Conservation (phyloP, 1,140 invertebrate species). For the Drosophila kepulauana region DNA sequence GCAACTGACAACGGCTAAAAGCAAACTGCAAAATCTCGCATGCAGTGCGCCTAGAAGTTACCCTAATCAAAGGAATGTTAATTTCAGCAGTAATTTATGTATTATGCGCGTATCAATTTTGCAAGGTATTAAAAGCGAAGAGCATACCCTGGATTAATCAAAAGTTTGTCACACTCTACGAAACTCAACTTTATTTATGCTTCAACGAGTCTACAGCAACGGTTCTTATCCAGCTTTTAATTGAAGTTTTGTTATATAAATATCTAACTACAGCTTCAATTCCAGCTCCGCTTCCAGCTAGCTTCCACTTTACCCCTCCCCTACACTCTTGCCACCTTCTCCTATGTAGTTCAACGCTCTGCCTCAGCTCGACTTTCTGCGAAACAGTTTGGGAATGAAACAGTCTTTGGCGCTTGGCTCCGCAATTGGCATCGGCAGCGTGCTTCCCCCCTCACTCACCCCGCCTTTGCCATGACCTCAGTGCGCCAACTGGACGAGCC, state of each 20-base stretch:
- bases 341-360: slow-evolving; percentile 20
- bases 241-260: slow-evolving; percentile 29
- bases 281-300: not conserved
- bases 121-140: too few species aligned
- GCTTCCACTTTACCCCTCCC: not conserved
- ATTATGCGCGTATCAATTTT: too few species aligned
- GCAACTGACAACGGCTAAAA: not conserved
- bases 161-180: too few species aligned
- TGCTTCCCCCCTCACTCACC: slow-evolving; percentile 12
- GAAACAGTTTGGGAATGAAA: slow-evolving; percentile 73
- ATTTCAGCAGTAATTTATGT: not conserved
- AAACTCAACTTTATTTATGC: slow-evolving; percentile 10
- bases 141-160: not conserved
- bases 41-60: not conserved
- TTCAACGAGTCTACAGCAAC: too few species aligned
- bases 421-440: slow-evolving; percentile 31
- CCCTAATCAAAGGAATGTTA: not conserved
- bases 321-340: not conserved
- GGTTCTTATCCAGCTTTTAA: not conserved
- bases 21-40: not conserved
- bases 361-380: not conserved
- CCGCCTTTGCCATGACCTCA: slow-evolving; percentile 3
- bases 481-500: slow-evolving; percentile 73
- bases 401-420: slow-evolving; percentile 47
- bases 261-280: not conserved